Conservation (phyloP, 2,797 vertebrate genomes). For the Peromyscus nudipes region DNA sequence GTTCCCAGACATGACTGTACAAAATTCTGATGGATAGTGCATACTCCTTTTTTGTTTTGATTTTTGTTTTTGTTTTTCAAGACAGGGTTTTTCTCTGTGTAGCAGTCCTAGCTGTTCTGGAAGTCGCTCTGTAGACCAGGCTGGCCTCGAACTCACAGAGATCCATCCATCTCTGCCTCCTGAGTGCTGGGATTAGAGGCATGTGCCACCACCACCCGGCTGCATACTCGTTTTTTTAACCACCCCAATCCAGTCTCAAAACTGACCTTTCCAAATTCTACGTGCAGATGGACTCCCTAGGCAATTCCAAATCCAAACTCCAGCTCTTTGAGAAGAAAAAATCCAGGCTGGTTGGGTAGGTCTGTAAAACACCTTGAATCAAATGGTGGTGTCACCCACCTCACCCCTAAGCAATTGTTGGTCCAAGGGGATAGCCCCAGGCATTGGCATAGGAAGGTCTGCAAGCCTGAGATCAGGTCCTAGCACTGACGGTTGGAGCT, state of each 20-base stretch:
- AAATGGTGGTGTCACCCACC: background rate
- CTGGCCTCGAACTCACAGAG: background rate
- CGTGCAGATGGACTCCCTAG: background rate
- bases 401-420: background rate
- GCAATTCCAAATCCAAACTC: background rate
- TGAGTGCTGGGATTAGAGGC: background rate
- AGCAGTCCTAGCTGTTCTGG: background rate
- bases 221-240: background rate
- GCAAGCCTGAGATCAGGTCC: background rate
- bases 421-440: too few species aligned
- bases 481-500: background rate
- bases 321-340: background rate
- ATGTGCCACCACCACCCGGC: rapidly evolving
- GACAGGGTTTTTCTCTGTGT: background rate
- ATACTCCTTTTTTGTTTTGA: background rate
- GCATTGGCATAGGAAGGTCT: too few species aligned
- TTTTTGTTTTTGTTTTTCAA: background rate
- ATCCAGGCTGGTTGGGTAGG: background rate
- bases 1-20: background rate
- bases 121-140: background rate
- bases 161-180: background rate
- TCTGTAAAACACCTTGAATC: background rate
- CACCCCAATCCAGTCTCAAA: background rate
- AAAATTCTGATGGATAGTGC: conserved; percentile 10
- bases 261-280: background rate